Evolutionary conservation across 1,140 invertebrate species (phyloP).

Genomic region (Bombus cullumanus): DNA sequence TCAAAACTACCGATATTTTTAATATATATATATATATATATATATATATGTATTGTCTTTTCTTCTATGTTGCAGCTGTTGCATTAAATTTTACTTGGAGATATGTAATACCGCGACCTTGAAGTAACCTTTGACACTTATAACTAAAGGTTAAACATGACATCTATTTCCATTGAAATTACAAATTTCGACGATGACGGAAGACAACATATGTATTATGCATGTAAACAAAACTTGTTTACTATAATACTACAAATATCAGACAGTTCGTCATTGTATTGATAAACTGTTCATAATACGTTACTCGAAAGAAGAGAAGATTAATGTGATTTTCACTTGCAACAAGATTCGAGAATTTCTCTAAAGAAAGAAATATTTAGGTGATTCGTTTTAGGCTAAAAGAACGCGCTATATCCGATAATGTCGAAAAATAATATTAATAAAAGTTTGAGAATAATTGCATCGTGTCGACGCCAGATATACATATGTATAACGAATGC

Average conservation of each 20-base stretch:
- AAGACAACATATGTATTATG: background rate
- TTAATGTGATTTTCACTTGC: background rate
- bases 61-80: background rate
- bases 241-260: background rate
- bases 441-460: constrained; percentile 16
- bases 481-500: constrained; percentile 9
- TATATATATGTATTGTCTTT: too few relatives aligned
- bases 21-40: background rate
- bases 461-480: background rate
- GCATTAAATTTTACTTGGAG: background rate
- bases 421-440: constrained; percentile 31
- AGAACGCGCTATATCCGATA: background rate
- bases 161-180: background rate
- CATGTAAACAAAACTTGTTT: background rate
- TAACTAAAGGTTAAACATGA: background rate
- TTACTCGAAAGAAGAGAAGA: background rate
- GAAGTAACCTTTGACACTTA: background rate
- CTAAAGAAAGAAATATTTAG: background rate
- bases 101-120: background rate
- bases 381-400: background rate
- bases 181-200: background rate
- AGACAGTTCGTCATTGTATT: background rate
- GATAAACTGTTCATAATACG: background rate
- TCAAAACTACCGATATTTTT: background rate
- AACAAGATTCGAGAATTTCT: background rate